These are phyloP conservation scores for Pseudomyrmex concolor DNA, from an alignment of 1,140 invertebrate genomes.

Conservation along the genomic window DNA sequence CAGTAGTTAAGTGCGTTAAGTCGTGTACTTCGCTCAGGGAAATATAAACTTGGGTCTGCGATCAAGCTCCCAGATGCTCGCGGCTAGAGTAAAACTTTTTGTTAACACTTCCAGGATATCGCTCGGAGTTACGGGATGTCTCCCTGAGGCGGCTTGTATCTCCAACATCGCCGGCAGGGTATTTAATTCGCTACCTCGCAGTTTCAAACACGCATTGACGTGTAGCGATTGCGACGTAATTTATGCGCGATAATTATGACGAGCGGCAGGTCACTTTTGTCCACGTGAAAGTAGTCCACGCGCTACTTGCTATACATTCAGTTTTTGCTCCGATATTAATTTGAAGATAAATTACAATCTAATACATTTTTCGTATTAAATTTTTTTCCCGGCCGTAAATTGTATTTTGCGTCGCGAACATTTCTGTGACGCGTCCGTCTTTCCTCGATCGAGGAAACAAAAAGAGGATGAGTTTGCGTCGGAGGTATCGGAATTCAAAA, in stretches of 20 bases:
- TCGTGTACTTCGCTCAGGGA: slow-evolving; percentile 10
- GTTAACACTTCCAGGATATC: slow-evolving; percentile 36
- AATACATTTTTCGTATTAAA: neutral
- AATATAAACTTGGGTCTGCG: slow-evolving; percentile 32
- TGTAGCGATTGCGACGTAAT: slow-evolving; percentile 30
- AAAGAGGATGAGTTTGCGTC: neutral
- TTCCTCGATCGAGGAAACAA: neutral
- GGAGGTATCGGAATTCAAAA: neutral
- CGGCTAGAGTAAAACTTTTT: neutral
- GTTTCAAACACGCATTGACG: slow-evolving; percentile 26
- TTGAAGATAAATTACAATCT: too few species aligned
- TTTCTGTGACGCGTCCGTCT: neutral
- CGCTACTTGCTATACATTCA: too few species aligned
- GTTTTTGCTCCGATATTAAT: too few species aligned
- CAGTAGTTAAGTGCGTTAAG: slow-evolving; percentile 26
- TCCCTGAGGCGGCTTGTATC: slow-evolving; percentile 27
- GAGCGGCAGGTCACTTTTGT: slow-evolving; percentile 16
- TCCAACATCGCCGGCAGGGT: slow-evolving; percentile 33
- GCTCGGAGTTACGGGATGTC: neutral
- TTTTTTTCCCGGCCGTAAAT: neutral
- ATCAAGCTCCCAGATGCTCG: neutral
- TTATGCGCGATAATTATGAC: slow-evolving; percentile 51
- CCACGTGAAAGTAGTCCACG: neutral
- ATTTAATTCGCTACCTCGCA: slow-evolving; percentile 42
- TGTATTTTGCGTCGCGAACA: neutral